These are phyloP conservation scores for Dendrolimus pini DNA, from an alignment of 2,888 invertebrate species.

Conservation along the genomic window DNA sequence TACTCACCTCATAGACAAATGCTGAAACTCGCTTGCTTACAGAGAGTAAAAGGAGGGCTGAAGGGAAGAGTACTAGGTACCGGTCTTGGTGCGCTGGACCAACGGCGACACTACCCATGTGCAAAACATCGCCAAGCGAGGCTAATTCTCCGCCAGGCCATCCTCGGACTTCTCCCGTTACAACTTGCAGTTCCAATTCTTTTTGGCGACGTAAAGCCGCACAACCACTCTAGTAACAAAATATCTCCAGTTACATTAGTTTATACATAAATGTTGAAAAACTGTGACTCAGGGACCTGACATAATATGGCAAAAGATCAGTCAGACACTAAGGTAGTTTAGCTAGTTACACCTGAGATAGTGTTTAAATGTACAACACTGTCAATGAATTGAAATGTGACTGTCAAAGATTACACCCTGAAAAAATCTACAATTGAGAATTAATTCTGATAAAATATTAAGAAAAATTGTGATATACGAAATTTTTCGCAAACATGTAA, in stretches of 20 bases:
- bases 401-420: too few species aligned
- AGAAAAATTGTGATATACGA: too few species aligned
- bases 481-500: too few species aligned
- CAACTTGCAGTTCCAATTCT: slow-evolving; percentile 96
- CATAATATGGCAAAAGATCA: too few species aligned
- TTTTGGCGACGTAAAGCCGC: slow-evolving; percentile 93
- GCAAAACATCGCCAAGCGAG: slow-evolving; percentile 88
- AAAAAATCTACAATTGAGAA: too few species aligned
- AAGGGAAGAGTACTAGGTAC: slow-evolving; percentile 94
- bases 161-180: slow-evolving; percentile 94
- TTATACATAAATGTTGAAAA: too few species aligned
- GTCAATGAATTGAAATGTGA: too few species aligned
- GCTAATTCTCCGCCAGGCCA: slow-evolving; percentile 88
- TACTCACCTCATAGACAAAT: slow-evolving; percentile 92
- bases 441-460: too few species aligned
- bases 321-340: too few species aligned
- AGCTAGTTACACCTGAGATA: too few species aligned
- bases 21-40: slow-evolving; percentile 95
- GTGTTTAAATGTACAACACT: too few species aligned
- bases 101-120: slow-evolving; percentile 94
- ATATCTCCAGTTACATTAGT: neutral
- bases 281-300: too few species aligned
- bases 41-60: slow-evolving; percentile 91
- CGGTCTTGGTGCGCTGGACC: slow-evolving; percentile 91
- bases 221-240: slow-evolving; percentile 83